These are phyloP conservation scores for Tonatia bakeri DNA, from an alignment of 2,113 vertebrate species.

Conservation along the genomic window DNA sequence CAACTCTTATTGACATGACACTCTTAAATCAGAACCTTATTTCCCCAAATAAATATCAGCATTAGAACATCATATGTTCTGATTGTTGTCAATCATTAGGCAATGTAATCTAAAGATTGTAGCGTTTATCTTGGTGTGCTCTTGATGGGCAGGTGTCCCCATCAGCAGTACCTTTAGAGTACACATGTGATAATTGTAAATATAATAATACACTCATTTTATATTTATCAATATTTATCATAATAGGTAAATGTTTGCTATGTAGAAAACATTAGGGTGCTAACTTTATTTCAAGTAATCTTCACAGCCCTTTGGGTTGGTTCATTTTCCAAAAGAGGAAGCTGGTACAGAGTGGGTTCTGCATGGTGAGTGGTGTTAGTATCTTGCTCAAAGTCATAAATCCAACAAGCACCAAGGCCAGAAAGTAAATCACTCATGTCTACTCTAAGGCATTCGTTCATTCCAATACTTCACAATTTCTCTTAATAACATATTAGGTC, in stretches of 20 bases:
- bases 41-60: not conserved
- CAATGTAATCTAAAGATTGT: not conserved
- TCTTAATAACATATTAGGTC: not conserved
- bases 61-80: not conserved
- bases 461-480: not conserved
- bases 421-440: not conserved
- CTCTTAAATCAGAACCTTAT: not conserved
- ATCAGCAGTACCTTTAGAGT: not conserved
- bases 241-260: not conserved
- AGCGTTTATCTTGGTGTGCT: not conserved
- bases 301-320: not conserved
- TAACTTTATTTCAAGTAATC: not conserved
- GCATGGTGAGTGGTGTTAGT: not conserved
- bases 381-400: not conserved
- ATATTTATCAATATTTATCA: not conserved
- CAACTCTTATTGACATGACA: not conserved
- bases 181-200: not conserved
- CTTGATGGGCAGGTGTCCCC: not conserved
- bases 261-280: not conserved
- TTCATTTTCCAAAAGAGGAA: not conserved
- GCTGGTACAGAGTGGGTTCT: not conserved
- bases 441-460: not conserved
- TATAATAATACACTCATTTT: not conserved
- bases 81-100: not conserved
- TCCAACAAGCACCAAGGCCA: not conserved